Percentiles rank a stretch among this genome's conserved stretches.
Conservation (phyloP, 2,113 vertebrate species). For the Gymnobelideus leadbeateri region DNA sequence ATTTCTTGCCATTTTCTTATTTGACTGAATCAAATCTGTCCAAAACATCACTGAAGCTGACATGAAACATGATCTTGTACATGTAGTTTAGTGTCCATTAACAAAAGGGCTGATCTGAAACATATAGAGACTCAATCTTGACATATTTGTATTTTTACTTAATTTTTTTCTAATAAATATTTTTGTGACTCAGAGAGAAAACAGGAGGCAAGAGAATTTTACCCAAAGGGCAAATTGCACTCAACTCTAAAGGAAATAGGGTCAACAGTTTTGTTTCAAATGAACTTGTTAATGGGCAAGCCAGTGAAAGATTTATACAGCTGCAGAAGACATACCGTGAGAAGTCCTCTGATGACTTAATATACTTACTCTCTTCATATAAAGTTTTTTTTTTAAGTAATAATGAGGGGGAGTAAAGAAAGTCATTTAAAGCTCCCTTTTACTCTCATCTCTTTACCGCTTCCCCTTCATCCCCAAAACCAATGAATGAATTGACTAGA, state of each 20-base stretch:
- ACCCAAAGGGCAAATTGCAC: neutral
- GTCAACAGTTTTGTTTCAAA: slow-evolving; percentile 55
- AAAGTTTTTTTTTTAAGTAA: neutral
- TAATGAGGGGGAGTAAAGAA: neutral
- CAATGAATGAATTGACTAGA: slow-evolving; percentile 26
- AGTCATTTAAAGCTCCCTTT: slow-evolving; percentile 21
- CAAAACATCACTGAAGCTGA: neutral
- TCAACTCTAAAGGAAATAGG: slow-evolving; percentile 2
- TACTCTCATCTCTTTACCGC: neutral
- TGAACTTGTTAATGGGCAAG: neutral
- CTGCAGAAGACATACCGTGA: slow-evolving; percentile 31
- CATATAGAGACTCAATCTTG: neutral
- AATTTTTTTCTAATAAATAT: slow-evolving; percentile 26
- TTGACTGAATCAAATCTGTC: slow-evolving; percentile 10
- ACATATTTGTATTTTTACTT: slow-evolving; percentile 14
- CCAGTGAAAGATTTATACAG: slow-evolving; percentile 49
- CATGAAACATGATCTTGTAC: slow-evolving; percentile 6
- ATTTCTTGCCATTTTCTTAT: neutral
- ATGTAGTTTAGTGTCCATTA: slow-evolving; percentile 19
- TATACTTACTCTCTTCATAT: neutral
- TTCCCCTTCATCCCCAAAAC: neutral
- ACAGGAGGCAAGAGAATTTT: slow-evolving; percentile 57
- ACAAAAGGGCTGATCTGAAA: neutral
- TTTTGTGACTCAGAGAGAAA: slow-evolving; percentile 26
- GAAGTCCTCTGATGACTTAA: slow-evolving; percentile 33